phyloP scores from a whole-genome alignment of 2,797 vertebrate species.

The Fundulus diaphanus region DNA sequence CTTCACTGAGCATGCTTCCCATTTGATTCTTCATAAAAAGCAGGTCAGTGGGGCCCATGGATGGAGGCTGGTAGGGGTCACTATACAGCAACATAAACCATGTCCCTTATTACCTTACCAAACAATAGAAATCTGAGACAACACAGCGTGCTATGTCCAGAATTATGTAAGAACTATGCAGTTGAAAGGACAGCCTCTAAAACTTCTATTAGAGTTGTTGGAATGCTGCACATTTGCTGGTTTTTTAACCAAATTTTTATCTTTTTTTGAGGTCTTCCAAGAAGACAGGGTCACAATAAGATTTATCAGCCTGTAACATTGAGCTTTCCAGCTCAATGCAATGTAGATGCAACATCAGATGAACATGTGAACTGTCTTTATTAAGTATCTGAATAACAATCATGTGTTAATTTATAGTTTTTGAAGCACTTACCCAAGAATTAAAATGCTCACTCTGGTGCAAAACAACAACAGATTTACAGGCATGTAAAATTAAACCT shows the following conservation, averaged over 20 bases:
- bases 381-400: too few species aligned
- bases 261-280: not conserved
- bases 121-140: not conserved
- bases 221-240: not conserved
- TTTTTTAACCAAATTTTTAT: not conserved
- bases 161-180: too few species aligned
- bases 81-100: not conserved
- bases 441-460: too few species aligned
- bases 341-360: not conserved
- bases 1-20: conserved; percentile 64
- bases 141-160: not conserved
- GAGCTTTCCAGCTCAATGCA: not conserved
- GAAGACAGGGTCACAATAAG: not conserved
- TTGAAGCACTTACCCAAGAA: too few species aligned
- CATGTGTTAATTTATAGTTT: too few species aligned
- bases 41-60: not conserved
- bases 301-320: not conserved
- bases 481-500: too few species aligned
- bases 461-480: too few species aligned
- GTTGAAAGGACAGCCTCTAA: too few species aligned
- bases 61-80: not conserved
- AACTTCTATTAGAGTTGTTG: too few species aligned
- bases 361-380: too few species aligned
- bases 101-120: not conserved
- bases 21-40: conserved; percentile 46